A percentile compares a stretch with the other conserved stretches of the same genome.
phyloP scores from a whole-genome alignment of 2,888 invertebrate species.

The Volucella inflata region DNA sequence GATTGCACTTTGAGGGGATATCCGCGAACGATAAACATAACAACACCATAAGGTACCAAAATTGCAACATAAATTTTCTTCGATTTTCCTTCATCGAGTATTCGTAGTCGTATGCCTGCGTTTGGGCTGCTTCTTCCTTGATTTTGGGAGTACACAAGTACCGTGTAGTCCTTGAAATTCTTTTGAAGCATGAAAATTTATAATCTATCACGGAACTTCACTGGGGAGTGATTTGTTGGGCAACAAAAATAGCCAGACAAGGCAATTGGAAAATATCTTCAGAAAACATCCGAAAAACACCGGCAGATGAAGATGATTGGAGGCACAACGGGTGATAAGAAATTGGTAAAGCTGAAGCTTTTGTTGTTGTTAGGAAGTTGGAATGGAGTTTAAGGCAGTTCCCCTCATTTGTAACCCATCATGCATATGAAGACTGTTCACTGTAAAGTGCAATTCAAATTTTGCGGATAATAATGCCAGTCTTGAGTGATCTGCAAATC shows the following conservation, averaged over 20 bases:
- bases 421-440: no score
- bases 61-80: conserved; percentile 64
- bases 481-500: no score
- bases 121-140: not conserved
- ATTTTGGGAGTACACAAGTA: not conserved
- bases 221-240: conserved; percentile 47
- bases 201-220: conserved; percentile 41
- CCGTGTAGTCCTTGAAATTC: conserved; percentile 8
- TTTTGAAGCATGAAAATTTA: conserved; percentile 19
- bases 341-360: no score
- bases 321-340: no score
- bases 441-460: no score
- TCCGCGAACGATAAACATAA: conserved; percentile 55
- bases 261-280: not conserved
- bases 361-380: no score
- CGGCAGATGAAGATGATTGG: no score
- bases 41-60: conserved; percentile 52
- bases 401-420: no score
- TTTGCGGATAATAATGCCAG: no score
- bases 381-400: no score
- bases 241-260: conserved; percentile 2
- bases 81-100: conserved; percentile 35
- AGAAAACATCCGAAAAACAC: no score
- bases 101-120: not conserved
- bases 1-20: conserved; percentile 43